Base-by-base conservation (phyloP, 2,797 vertebrate genomes). In the Kryptolebias ocellatus region DNA sequence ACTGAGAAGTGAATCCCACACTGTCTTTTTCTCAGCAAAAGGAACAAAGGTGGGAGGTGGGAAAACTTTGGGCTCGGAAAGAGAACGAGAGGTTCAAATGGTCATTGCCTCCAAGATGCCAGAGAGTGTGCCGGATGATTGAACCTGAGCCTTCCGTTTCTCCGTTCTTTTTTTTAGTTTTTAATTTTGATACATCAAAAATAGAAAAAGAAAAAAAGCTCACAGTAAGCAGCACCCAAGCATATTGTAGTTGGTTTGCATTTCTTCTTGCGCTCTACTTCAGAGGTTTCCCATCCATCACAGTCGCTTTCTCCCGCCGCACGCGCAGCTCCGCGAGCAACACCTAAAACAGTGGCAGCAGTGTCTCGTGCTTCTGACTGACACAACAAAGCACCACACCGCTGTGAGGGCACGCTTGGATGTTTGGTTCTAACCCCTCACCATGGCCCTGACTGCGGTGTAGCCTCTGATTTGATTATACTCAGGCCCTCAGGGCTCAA, bases 1-100 rank as follows among this genome's bases (percentile, higher is more conserved):
- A 63, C 74, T 64, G 64, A 37, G 87, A 87, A 73, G 89, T 84
- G 87, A 86, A 93, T 92, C 89, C 83, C 73, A 62, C 83, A 63
- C 69, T 50, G 50, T 84, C 83, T 84, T 84, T 85, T 92, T 91
- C 89, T 90, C 87, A 90, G 81, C 78, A 47, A 24, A 53, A 60
- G 64, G 62, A 82, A 72, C 74, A 70, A 67, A 83, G 73, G 72
- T 50, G 59, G 53, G 71, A 83, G 77, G 72, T 60, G 53, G 64
- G 51, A 65, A 71, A 77, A 67, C 57, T 5, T 81, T 76, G 74
- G 75, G 80, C 45, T 57, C 39, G 81, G 52, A 72, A 77, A 81
- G 34, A 59, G 52, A 72, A 77, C 79, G 34, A 59, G 64, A 68
- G 20, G 58, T 77, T 83, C 64, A 81, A 74, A 66, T 61, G 34